Base-by-base conservation (phyloP, 2,113 vertebrate genomes). In the Peromyscus polionotus region DNA sequence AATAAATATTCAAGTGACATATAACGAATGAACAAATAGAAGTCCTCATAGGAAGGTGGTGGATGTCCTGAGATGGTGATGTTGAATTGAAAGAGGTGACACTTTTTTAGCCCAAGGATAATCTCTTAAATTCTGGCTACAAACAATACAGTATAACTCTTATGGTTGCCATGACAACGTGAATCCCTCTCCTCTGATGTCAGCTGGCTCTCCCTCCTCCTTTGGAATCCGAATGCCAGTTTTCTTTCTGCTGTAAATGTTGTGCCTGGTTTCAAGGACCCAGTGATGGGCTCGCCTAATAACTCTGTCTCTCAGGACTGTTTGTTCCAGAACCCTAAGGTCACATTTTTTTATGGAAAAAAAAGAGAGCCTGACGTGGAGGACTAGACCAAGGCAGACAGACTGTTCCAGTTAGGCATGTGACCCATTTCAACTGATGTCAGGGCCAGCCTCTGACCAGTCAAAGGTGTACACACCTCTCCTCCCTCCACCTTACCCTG, bases 111-210 rank as follows among this genome's bases (percentile, higher is more conserved):
- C 90, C 61, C 90, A 80, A 96, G 88, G 96, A 98, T 98, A 95
- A 92, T 97, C 96, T 94, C 13, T 36, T 97, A 97, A 97, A 87
- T 88, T 88, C 12, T 95, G 98, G 96, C 84, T 97, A 68, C 1
- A 42, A 89, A 31, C 19, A 24, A 90, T 42, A 80, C 97, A 96
- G 88, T 96, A 26, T 45, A 97, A 67, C 90, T 98, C 96, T 11
- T 54, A 0, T 1, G 96, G 98, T 98, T 99, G 91, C 96, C 96
- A 97, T 98, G 97, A 97, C 1, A 79, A 98, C 83, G 5, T 0
- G 31, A 95, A 95, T 97, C 87, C 0, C 95, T 92, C 45, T 98
- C 95, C 95, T 97, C 90, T 84, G 95, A 96, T 97, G 95, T 98
- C 96, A 97, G 93, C 75, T 88, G 61, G 77, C 79, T 87, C 93